Conservation (phyloP, 2,797 vertebrate species). For the Labroides dimidiatus region DNA sequence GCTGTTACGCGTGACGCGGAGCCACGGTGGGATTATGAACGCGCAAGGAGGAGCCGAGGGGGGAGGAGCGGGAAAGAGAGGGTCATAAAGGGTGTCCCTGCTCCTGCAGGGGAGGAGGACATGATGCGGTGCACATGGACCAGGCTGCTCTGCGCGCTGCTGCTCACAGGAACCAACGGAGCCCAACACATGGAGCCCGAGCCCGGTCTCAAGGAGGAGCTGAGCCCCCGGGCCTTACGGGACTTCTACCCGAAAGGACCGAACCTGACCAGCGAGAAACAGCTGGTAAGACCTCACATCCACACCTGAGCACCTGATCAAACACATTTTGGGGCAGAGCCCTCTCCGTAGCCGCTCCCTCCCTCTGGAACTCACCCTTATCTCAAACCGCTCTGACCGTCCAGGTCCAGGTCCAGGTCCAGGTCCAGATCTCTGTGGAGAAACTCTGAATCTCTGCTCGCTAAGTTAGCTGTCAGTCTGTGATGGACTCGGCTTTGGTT, state of each 20-base stretch:
- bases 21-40: slow-evolving; percentile 65
- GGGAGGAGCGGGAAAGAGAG: slow-evolving; percentile 49
- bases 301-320: not conserved
- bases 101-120: slow-evolving; percentile 19
- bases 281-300: slow-evolving; percentile 79
- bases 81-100: slow-evolving; percentile 80
- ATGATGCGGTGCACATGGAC: slow-evolving; percentile 58
- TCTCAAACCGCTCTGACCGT: too few species aligned
- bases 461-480: too few species aligned
- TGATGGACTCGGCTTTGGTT: too few species aligned
- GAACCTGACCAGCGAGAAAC: slow-evolving; percentile 86
- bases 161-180: slow-evolving; percentile 53
- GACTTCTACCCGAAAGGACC: slow-evolving; percentile 87
- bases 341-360: too few species aligned
- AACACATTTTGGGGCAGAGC: too few species aligned
- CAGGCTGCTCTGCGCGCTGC: slow-evolving; percentile 61
- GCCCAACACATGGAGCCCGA: slow-evolving; percentile 62
- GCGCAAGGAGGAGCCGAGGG: slow-evolving; percentile 79
- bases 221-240: slow-evolving; percentile 83
- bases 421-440: too few species aligned
- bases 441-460: too few species aligned
- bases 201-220: slow-evolving; percentile 75
- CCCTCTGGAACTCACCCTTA: too few species aligned
- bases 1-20: slow-evolving; percentile 81
- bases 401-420: too few species aligned